These are phyloP conservation scores for Botrylloides violaceus DNA, from an alignment of 23 tunicate species.

Conservation along the genomic window DNA sequence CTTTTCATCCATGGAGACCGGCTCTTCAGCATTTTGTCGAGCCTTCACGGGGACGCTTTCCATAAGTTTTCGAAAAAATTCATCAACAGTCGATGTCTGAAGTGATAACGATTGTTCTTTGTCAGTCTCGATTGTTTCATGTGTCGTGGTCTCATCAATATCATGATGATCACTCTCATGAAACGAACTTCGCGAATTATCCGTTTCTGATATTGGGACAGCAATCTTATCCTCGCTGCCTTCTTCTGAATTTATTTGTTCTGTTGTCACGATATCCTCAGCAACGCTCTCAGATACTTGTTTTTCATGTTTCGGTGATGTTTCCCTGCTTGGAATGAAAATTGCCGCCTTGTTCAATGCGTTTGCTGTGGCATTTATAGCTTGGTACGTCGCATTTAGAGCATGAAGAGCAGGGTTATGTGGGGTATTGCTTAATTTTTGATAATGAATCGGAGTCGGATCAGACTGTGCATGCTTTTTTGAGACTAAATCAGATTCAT, in stretches of 20 bases:
- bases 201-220: background rate
- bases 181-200: too few species aligned
- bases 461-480: conserved; percentile 12
- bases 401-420: conserved; percentile 29
- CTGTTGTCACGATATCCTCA: background rate
- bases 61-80: conserved; percentile 89
- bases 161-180: background rate
- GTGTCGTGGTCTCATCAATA: background rate
- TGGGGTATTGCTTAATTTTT: background rate
- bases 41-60: conserved; percentile 74
- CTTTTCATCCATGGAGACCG: conserved; percentile 1
- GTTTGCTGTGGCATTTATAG: conserved; percentile 49
- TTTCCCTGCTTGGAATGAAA: background rate
- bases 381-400: conserved; percentile 60
- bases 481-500: background rate
- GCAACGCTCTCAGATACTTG: background rate
- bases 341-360: conserved; percentile 8
- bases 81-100: conserved; percentile 64
- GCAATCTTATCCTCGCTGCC: background rate
- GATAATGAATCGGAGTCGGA: conserved; percentile 10
- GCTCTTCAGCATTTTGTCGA: conserved; percentile 28
- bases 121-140: background rate
- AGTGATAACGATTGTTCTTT: background rate
- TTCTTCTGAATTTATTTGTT: background rate
- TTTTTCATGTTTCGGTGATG: too few species aligned